Base-by-base conservation (phyloP, 2,888 invertebrate genomes). In the Eumacrocentrus americanus region DNA sequence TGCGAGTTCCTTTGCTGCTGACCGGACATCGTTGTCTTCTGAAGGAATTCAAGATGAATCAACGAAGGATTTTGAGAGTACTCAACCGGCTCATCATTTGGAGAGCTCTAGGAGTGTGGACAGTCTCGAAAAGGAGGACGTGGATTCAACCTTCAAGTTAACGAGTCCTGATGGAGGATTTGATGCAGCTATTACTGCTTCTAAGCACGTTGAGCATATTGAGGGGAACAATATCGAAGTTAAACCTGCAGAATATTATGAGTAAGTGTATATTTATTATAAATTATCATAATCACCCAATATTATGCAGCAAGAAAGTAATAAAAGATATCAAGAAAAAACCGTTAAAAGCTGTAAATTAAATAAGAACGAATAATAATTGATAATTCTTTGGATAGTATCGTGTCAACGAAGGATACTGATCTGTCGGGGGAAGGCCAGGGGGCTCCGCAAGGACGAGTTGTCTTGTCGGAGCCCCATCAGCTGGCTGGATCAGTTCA, bases 371-470 rank as follows among this genome's bases (percentile, higher is more conserved):
- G 2, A 46, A 20, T 20, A 12, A 46, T 46, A n/a, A 3, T 25
- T 20, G 2, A 42, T 42, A 18, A 11, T 2, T 18, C 9, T 46
- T n/a, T 2, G n/a, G 11, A 68, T 46, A 78, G 74, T 37, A 74
- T 78, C 48, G 68, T 64, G 12, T 72, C 78, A 11, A 79, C 76
- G 5, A 69, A 61, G 18, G 77, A 72, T 23, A 74, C 75, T 62
- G 25, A 61, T 63, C 62, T 63, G 61, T 86, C 89, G 90, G 90
- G 90, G 90, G 90, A 90, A 90, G 89, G 76, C 75, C 82, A 81
- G 77, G 86, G 90, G 90, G 89, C 88, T 86, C 89, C 89, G 86
- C 87, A 86, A 84, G 87, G 85, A 80, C 84, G 85, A 78, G 85
- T 86, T 81, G 84, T 86, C 82, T 82, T 83, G 84, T 81, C 85